Base-by-base conservation (phyloP, 2,113 vertebrate species). In the Stegastes partitus region DNA sequence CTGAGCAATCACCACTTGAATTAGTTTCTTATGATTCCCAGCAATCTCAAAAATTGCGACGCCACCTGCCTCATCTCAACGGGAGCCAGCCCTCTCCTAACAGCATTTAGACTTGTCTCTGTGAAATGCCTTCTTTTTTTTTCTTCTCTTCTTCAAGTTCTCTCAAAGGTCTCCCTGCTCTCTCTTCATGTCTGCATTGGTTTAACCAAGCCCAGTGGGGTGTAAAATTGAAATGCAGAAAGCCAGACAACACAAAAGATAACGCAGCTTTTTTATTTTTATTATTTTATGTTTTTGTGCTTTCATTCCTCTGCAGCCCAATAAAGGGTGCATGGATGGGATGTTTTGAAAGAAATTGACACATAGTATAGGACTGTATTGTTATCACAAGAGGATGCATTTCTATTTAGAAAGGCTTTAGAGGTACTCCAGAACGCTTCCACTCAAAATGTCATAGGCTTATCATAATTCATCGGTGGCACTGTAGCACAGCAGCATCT, bases 211-310 rank as follows among this genome's bases (percentile, higher is more conserved):
- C 54, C 42, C 49, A 73, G 68, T 71, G 21, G 51, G 66, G 50
- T 84, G 72, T 70, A 42, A 81, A 74, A 86, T 84, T 84, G 70
- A 89, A 86, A 84, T 65, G 67, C 80, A 67, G 50, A 77, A 42
- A 75, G 47, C 34, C 45, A 65, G 47, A 78, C 19, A 59, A 65
- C 45, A 68, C 44, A 55, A 56, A 39, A 77, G 21, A 68, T 47
- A 39, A 42, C 2, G 47, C 45, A 49, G n/a, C 21, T 10, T 57
- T 69, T 53, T n/a, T n/a, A n/a, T n/a, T n/a, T n/a, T n/a, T n/a
- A n/a, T n/a, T n/a, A n/a, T n/a, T 44, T 64, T 23, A 16, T 31
- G 54, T 11, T 34, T 59, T 66, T 61, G 8, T 34, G 31, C 14
- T 68, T 47, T 58, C 4, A 57, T 56, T 74, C 34, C 4, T 65